Percentiles rank a stretch among this genome's conserved stretches.
phyloP scores from a whole-genome alignment of 1,140 invertebrate species.

The Akabosia matsudoensis region DNA sequence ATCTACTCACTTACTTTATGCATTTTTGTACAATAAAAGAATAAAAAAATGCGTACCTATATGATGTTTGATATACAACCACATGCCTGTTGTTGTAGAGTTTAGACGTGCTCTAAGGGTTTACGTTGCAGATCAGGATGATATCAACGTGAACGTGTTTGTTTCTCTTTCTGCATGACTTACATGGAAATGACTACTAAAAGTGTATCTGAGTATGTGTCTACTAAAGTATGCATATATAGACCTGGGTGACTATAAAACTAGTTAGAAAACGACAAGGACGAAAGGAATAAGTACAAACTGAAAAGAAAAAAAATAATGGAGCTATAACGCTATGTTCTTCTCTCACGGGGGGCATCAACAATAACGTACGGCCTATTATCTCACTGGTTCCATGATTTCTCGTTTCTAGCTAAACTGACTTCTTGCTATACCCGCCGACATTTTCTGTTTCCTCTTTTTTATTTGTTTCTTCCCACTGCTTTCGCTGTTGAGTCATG shows the following conservation, averaged over 20 bases:
- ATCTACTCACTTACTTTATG: too few relatives aligned
- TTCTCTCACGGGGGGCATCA: slow-evolving; percentile 43
- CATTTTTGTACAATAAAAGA: too few relatives aligned
- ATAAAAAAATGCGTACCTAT: too few relatives aligned
- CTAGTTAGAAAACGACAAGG: neutral
- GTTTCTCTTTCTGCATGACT: too few relatives aligned
- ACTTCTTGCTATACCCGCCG: slow-evolving; percentile 24
- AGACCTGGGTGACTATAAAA: neutral
- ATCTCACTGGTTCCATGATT: slow-evolving; percentile 38
- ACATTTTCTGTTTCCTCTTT: slow-evolving; percentile 29
- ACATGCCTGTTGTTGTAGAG: too few relatives aligned
- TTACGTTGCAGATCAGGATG: too few relatives aligned
- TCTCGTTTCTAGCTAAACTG: slow-evolving; percentile 22
- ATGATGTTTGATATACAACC: too few relatives aligned
- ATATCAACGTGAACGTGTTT: too few relatives aligned
- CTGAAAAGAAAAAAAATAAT: slow-evolving; percentile 32
- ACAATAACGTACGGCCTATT: slow-evolving; percentile 45
- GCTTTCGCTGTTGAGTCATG: too few relatives aligned
- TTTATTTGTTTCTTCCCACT: neutral
- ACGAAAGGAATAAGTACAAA: neutral
- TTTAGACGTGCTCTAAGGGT: too few relatives aligned
- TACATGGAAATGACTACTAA: too few relatives aligned
- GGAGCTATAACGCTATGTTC: slow-evolving; percentile 23
- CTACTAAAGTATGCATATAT: neutral
- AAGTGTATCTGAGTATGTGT: neutral